These are phyloP conservation scores for Patella caerulea DNA, from an alignment of 2,888 invertebrate species.

Conservation along the genomic window DNA sequence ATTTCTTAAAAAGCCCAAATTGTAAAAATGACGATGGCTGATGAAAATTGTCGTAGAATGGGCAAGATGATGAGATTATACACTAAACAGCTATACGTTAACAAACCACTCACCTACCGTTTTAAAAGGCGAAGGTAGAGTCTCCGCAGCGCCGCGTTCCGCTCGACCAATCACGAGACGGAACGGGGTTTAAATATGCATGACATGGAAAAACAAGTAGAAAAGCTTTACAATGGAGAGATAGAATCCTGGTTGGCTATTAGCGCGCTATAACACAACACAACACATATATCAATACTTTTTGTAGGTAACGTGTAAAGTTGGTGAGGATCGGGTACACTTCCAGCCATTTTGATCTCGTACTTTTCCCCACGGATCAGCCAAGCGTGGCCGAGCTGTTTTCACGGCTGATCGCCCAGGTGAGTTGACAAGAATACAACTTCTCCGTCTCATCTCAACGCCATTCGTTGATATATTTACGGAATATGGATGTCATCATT, in stretches of 20 bases:
- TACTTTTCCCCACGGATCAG: not conserved
- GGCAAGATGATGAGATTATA: too few species aligned
- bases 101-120: constrained; percentile 8
- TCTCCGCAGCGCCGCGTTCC: constrained; percentile 19
- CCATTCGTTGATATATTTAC: constrained; percentile 5
- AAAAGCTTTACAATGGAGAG: not conserved
- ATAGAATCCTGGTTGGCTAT: not conserved
- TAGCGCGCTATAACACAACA: too few species aligned
- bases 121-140: not conserved
- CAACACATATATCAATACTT: too few species aligned
- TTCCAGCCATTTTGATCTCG: too few species aligned
- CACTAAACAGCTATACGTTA: too few species aligned
- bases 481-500: constrained; percentile 13
- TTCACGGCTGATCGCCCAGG: constrained; percentile 9
- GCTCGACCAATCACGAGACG: constrained; percentile 27
- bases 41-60: too few species aligned
- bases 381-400: constrained; percentile 7
- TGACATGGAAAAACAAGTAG: constrained; percentile 24
- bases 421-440: constrained; percentile 6
- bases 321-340: too few species aligned
- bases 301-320: too few species aligned
- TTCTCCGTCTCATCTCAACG: not conserved
- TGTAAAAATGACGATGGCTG: too few species aligned
- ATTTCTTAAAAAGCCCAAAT: too few species aligned
- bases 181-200: constrained; percentile 29